A percentile compares a stretch with the other conserved stretches of the same genome.
phyloP scores from a whole-genome alignment of 2,888 invertebrate species.

The Cactoblastis cactorum region DNA sequence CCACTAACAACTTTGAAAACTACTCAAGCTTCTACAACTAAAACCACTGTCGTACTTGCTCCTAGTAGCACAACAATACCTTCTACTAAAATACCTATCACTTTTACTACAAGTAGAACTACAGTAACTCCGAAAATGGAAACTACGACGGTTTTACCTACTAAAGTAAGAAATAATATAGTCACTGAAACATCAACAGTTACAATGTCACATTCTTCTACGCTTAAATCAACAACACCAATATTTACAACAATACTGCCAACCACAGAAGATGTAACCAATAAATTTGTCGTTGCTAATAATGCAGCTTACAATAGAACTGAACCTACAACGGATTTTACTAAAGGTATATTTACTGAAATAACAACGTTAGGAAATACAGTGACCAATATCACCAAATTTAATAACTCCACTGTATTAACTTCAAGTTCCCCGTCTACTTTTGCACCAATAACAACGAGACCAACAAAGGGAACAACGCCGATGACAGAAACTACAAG shows the following conservation, averaged over 20 bases:
- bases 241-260: conserved; percentile 14
- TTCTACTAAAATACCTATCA: conserved; percentile 26
- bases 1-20: conserved; percentile 57
- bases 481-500: conserved; percentile 37
- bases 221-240: conserved; percentile 14
- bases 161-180: conserved; percentile 16
- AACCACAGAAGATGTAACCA: conserved; percentile 23
- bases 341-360: conserved; percentile 24
- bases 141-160: conserved; percentile 16
- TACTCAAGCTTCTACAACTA: conserved; percentile 26
- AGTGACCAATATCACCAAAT: conserved; percentile 16
- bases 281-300: conserved; percentile 13
- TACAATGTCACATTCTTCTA: conserved; percentile 23
- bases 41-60: conserved; percentile 36
- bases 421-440: conserved; percentile 12
- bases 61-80: conserved; percentile 33
- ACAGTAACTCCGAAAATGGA: conserved; percentile 19
- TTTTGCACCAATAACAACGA: conserved; percentile 3
- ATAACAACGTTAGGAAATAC: conserved; percentile 17
- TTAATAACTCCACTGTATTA: conserved; percentile 17
- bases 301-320: conserved; percentile 36
- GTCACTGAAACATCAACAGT: conserved; percentile 20
- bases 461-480: conserved; percentile 21
- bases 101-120: conserved; percentile 20
- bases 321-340: conserved; percentile 30